Base-by-base conservation (phyloP, 1,140 invertebrate species). In the Zeugodacus cucurbitae region DNA sequence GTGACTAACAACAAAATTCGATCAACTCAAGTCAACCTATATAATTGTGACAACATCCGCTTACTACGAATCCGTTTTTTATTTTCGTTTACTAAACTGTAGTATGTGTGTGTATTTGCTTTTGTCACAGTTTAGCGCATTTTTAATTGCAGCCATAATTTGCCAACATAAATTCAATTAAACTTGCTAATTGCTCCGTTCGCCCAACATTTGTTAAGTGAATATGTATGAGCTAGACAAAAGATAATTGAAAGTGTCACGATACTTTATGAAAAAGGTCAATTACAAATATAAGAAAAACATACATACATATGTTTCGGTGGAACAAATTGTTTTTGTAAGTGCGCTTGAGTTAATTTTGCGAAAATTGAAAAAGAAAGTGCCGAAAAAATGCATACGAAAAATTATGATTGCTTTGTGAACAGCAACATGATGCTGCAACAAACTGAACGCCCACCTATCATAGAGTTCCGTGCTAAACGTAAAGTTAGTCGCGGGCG, bases 91-190 rank as follows among this genome's bases (percentile, higher is more conserved):
- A 41, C n/a, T 37, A 41, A 82, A n/a, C 20, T 26, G 41, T 82
- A 41, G 48, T 48, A 48, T 3, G 22, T 26, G 58, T 26, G 58
- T 59, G 58, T 62, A 17, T 26, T n/a, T 48, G 17, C 74, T 82
- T 82, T 82, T 82, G 41, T 41, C 10, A 26, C 74, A 82, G 48
- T 29, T 82, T 44, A 54, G 26, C 37, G 17, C 26, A 44, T 54
- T 82, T 17, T 82, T 82, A 82, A 82, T 82, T 82, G 74, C 74
- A 48, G 70, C 32, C 37, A 78, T 78, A 78, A 78, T 44, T 78
- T 78, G 37, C 44, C 74, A 82, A 82, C 74, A 82, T 82, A 82
- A 82, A 82, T 82, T 82, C 74, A 82, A 82, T 82, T 82, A 82
- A 82, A 48, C n/a, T 26, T 29, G 29, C 74, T 48, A 82, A 82